These are phyloP conservation scores for Eulemur mongoz DNA, from an alignment of 2,797 vertebrate genomes.

Conservation along the genomic window DNA sequence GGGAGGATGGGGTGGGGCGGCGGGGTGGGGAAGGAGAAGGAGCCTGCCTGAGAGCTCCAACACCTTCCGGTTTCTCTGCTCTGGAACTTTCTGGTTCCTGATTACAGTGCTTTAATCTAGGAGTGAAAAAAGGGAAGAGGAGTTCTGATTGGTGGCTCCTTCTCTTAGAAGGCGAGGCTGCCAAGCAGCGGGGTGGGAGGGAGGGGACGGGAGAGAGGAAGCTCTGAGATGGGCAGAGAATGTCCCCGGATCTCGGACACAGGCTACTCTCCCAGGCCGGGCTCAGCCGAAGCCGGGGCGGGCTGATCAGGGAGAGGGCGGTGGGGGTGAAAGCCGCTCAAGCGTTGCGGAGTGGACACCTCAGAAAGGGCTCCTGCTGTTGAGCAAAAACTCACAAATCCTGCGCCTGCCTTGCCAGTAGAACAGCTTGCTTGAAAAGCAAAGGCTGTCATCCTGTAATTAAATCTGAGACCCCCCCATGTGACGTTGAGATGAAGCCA, in stretches of 20 bases:
- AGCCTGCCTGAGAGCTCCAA: neutral
- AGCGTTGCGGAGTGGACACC: neutral
- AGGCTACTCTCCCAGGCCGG: neutral
- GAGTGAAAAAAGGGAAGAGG: neutral
- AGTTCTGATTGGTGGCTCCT: neutral
- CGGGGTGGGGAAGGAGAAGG: too few species aligned
- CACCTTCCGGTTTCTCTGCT: neutral
- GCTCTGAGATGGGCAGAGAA: neutral
- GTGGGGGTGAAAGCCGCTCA: neutral
- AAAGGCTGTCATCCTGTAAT: constrained; percentile 85
- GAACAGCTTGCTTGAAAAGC: constrained; percentile 85
- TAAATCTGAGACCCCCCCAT: constrained; percentile 84
- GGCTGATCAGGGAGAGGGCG: constrained; percentile 3
- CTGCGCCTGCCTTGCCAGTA: constrained; percentile 80
- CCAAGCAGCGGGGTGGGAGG: neutral
- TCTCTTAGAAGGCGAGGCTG: neutral
- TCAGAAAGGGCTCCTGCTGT: constrained; percentile 70
- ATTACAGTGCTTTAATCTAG: neutral
- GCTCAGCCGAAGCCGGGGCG: accelerated
- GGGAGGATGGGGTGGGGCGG: too few species aligned
- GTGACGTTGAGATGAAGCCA: constrained; percentile 79
- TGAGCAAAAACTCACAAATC: constrained; percentile 74
- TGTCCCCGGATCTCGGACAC: neutral
- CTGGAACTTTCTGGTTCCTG: constrained; percentile 43
- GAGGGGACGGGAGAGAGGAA: neutral